These are phyloP conservation scores for Prunella strophiata DNA, from an alignment of 2,797 vertebrate species.

Conservation along the genomic window DNA sequence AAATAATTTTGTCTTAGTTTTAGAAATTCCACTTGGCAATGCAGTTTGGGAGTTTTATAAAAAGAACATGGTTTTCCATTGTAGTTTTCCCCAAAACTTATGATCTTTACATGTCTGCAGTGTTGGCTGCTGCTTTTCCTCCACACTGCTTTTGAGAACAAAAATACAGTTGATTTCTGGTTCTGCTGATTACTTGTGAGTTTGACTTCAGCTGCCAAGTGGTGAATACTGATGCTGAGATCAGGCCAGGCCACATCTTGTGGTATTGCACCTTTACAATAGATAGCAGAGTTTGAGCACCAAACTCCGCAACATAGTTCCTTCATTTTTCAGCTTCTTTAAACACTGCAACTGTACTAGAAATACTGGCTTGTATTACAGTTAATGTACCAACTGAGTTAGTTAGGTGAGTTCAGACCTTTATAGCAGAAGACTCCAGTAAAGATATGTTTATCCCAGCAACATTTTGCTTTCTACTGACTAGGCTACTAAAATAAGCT, in stretches of 20 bases:
- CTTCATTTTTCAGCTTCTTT: background rate
- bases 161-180: slow-evolving; percentile 49
- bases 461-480: background rate
- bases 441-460: background rate
- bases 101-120: background rate
- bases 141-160: background rate
- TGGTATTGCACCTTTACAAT: background rate
- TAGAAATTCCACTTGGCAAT: background rate
- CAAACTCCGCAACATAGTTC: background rate
- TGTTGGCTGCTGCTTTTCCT: slow-evolving; percentile 1
- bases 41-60: background rate
- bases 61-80: background rate
- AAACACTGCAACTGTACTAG: background rate
- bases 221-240: background rate
- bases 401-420: background rate
- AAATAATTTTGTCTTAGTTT: background rate
- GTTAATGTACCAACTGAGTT: background rate
- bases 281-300: background rate
- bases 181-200: slow-evolving; percentile 11
- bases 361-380: background rate
- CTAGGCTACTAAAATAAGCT: background rate
- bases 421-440: background rate
- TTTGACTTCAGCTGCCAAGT: background rate
- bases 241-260: background rate
- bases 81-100: background rate